Evolutionary conservation across 2,888 invertebrate genomes (phyloP), one percentile per base, ranked within the genome.

Genomic region (Meta bourneti): DNA sequence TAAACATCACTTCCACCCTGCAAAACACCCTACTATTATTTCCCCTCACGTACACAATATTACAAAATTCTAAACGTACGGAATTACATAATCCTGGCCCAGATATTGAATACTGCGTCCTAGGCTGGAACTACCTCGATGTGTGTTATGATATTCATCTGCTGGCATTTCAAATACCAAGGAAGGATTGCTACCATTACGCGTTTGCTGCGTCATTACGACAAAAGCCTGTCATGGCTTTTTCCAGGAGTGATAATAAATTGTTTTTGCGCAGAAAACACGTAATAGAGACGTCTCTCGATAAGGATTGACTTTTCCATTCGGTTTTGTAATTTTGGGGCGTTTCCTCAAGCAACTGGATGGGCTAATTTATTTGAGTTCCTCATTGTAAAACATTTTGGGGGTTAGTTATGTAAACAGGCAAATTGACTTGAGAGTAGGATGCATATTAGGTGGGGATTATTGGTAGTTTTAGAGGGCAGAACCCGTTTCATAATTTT

Each of bases 21-120:
- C n/a, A n/a, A n/a, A n/a, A n/a, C 70, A 19, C 71, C 16, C 49
- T 13, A 9, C 13, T 19, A 34, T 48, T 9, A 0, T 52, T 75
- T 48, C 34, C 13, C 19, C 16, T 77, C 8, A n/a, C 16, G 51
- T 16, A 72, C 83, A 79, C 19, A 52, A 78, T 78, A 34, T 20
- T 34, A 83, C 82, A 70, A 83, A 84, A 69, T 34, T 75, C 9
- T 71, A 72, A 83, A 9, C 34, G 16, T 13, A 51, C 61, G 48
- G 78, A 70, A 78, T 51, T 51, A 2, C n/a, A 51, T 77, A 89
- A 83, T 61, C 89, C 89, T 77, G 52, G 82, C 83, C 69, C 71
- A 74, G 48, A 13, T 54, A 70, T 74, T 61, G 71, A 48, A 51
- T 79, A 71, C 71, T 34, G 8, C 61, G 86, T 87, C 80, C 54